Base-by-base conservation (phyloP, 1,140 invertebrate genomes). In the Drosophila arizonae region DNA sequence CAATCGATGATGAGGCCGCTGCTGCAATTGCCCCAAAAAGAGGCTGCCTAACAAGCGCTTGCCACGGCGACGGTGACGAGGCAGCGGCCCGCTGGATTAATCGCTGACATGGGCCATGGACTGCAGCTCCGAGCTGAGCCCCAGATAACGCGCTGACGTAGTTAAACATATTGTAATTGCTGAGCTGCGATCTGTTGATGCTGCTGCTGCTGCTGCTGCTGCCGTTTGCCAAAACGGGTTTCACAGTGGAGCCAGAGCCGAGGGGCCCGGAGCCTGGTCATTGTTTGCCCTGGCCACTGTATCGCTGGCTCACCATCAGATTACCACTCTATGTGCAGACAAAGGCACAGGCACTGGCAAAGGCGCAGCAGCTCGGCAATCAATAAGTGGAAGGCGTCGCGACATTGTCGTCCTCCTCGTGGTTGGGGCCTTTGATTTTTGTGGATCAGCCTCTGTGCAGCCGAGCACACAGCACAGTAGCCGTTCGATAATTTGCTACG, bases 141-240 rank as follows among this genome's bases (percentile, higher is more conserved):
- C 41, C 67, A 77, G 78, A 89, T 85, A 88, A 89, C 71, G 85
- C 80, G 77, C 78, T 85, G 85, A 85, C 87, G 82, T 87, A 90
- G 87, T 90, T 90, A 90, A 90, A 90, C 87, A 90, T 90, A 90
- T 90, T 90, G 87, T 90, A 90, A 90, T 90, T 90, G 87, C 87
- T 77, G 79, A 39, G 62, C 70, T 81, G 64, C 30, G 52, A 55
- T 55, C 55, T 72, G 73, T 64, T 43, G 64, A 60, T 55, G 77
- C 74, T 55, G 21, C 21, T 24, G 64, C 65, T 55, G 77, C 74
- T 55, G 17, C 17, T 17, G 17, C 17, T 17, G 17, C 17, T 17
- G 64, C 60, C 60, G 70, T 68, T 72, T 39, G 36, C 36, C 36
- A 39, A 39, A 39, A 39, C 36, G 36, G 36, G 36, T 39, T 39